Percentiles rank a stretch among this genome's conserved stretches.
phyloP scores from a whole-genome alignment of 2,888 invertebrate genomes.

The Metallyticus violacea region DNA sequence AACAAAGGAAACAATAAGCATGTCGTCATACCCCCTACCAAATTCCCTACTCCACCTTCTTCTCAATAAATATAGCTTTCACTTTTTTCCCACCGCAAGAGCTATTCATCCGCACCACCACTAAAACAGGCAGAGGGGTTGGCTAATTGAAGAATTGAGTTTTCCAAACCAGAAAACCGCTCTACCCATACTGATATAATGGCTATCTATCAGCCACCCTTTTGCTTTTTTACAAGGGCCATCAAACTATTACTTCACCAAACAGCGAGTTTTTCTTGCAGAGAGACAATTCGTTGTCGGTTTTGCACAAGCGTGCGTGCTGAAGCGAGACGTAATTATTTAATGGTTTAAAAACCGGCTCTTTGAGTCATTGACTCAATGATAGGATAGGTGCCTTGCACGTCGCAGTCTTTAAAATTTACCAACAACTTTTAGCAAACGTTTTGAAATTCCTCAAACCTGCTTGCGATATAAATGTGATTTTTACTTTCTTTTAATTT shows the following conservation, averaged over 20 bases:
- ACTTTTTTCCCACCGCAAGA: constrained; percentile 1
- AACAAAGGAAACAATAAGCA: background rate
- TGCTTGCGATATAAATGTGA: no score
- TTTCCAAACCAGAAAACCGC: background rate
- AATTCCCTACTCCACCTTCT: background rate
- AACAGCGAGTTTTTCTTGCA: no score
- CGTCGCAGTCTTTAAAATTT: no score
- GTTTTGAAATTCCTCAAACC: no score
- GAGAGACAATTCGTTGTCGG: background rate
- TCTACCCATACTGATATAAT: background rate
- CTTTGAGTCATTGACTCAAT: background rate
- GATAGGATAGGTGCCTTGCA: no score
- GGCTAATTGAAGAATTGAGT: background rate
- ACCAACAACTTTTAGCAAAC: no score
- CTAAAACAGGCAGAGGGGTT: background rate
- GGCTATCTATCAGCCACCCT: background rate
- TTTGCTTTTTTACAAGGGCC: background rate
- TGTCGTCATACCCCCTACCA: background rate
- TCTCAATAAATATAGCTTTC: background rate
- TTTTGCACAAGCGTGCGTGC: background rate
- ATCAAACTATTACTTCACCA: background rate
- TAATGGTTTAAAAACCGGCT: background rate
- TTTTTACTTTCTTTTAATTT: no score
- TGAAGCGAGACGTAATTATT: constrained; percentile 10
- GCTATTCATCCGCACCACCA: background rate